phyloP scores from a whole-genome alignment of 2,888 invertebrate species.

The Tanypteryx hageni region DNA sequence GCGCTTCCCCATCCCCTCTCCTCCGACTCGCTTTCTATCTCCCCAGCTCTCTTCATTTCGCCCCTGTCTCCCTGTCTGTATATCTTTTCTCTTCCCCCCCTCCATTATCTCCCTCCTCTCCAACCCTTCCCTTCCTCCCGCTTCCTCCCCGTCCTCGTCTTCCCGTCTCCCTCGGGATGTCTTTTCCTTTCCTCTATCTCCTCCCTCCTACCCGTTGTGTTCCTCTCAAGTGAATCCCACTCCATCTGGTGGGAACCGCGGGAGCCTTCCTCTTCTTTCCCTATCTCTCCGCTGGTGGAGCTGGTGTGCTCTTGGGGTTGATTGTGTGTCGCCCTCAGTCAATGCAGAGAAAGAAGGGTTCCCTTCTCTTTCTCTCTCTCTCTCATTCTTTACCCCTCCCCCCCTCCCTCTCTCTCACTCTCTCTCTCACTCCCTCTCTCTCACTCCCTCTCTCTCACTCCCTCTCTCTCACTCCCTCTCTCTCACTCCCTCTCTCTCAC shows the following conservation, averaged over 20 bases:
- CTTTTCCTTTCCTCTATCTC: constrained; percentile 47
- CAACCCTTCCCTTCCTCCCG: constrained; percentile 65
- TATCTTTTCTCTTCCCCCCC: constrained; percentile 55
- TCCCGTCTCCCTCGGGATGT: constrained; percentile 64
- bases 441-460: background rate
- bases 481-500: background rate
- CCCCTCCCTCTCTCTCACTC: constrained; percentile 7
- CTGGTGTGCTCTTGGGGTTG: constrained; percentile 65
- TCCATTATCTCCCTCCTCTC: constrained; percentile 39
- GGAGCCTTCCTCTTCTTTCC: constrained; percentile 30
- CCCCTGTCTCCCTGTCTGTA: constrained; percentile 47
- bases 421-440: background rate
- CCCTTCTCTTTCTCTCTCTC: background rate
- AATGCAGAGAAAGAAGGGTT: constrained; percentile 31
- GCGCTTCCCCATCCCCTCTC: too few relatives aligned
- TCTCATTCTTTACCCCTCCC: background rate
- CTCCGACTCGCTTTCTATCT: background rate
- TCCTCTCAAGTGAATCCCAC: constrained; percentile 65
- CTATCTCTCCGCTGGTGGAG: constrained; percentile 63
- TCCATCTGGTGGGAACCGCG: constrained; percentile 66
- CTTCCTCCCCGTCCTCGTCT: constrained; percentile 65
- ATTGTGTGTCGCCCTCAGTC: constrained; percentile 66
- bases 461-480: background rate
- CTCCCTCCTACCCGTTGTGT: background rate
- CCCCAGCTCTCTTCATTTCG: constrained; percentile 22